phyloP scores from a whole-genome alignment of 1,140 invertebrate genomes.

The Meloidogyne exigua region DNA sequence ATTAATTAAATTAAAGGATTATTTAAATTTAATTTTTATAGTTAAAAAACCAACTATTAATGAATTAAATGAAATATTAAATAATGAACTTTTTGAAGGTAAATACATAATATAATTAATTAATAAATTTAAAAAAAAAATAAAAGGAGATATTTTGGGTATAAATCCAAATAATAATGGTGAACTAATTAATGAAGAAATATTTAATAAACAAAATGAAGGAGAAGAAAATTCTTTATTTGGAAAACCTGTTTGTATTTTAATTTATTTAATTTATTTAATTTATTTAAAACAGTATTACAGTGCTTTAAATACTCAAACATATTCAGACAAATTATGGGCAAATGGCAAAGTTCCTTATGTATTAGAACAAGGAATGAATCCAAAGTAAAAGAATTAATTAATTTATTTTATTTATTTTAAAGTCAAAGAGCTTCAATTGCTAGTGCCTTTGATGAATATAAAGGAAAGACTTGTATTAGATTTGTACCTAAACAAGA shows the following conservation, averaged over 20 bases:
- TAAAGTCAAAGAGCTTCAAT: slow-evolving; percentile 60
- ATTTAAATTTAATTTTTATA: slow-evolving; percentile 28
- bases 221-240: slow-evolving; percentile 4
- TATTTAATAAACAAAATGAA: slow-evolving; percentile 2
- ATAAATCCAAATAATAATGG: neutral
- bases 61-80: slow-evolving; percentile 61
- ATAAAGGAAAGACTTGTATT: slow-evolving; percentile 61
- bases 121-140: neutral
- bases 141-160: neutral
- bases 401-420: too few relatives aligned
- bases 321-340: slow-evolving; percentile 63
- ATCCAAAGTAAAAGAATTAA: slow-evolving; percentile 43
- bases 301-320: slow-evolving; percentile 60
- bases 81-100: slow-evolving; percentile 57
- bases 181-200: neutral
- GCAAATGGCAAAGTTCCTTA: slow-evolving; percentile 55
- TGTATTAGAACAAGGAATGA: slow-evolving; percentile 63
- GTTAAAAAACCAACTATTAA: slow-evolving; percentile 50
- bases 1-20: too few relatives aligned
- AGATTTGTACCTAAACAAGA: slow-evolving; percentile 58
- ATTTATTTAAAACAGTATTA: slow-evolving; percentile 50
- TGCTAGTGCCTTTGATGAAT: slow-evolving; percentile 63
- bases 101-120: slow-evolving; percentile 22
- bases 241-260: neutral
- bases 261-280: slow-evolving; percentile 9